These are phyloP conservation scores for Pteria penguin DNA, from an alignment of 2,888 invertebrate species.

Conservation along the genomic window DNA sequence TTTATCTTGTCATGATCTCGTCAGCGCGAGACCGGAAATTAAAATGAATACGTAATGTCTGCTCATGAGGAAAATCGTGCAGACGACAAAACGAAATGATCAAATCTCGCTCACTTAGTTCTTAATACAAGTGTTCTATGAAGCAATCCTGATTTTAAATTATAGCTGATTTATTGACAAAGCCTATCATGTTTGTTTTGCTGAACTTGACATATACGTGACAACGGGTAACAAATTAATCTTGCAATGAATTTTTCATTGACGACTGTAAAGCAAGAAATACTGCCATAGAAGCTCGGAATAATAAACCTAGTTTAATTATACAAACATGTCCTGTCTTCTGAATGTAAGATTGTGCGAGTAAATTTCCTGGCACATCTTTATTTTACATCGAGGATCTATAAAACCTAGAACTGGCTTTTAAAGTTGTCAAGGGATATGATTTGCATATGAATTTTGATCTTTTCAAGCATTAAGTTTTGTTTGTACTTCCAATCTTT, in stretches of 20 bases:
- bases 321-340: too few relatives aligned
- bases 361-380: too few relatives aligned
- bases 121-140: neutral
- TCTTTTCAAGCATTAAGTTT: too few relatives aligned
- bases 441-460: too few relatives aligned
- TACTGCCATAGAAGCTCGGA: too few relatives aligned
- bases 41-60: slow-evolving; percentile 7
- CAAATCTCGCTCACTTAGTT: neutral
- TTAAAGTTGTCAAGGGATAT: too few relatives aligned
- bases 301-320: too few relatives aligned
- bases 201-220: neutral
- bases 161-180: neutral
- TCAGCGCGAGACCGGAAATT: slow-evolving; percentile 16
- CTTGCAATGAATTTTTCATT: neutral
- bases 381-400: too few relatives aligned
- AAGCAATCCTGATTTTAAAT: neutral
- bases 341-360: too few relatives aligned
- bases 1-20: slow-evolving; percentile 2
- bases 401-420: too few relatives aligned
- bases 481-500: too few relatives aligned
- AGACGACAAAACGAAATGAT: neutral
- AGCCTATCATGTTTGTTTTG: neutral
- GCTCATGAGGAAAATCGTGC: neutral
- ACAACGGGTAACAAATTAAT: neutral
- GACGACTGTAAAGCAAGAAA: too few relatives aligned